Conservation (phyloP, 2,888 invertebrate genomes). For the Scaptodrosophila latifasciaeformis region DNA sequence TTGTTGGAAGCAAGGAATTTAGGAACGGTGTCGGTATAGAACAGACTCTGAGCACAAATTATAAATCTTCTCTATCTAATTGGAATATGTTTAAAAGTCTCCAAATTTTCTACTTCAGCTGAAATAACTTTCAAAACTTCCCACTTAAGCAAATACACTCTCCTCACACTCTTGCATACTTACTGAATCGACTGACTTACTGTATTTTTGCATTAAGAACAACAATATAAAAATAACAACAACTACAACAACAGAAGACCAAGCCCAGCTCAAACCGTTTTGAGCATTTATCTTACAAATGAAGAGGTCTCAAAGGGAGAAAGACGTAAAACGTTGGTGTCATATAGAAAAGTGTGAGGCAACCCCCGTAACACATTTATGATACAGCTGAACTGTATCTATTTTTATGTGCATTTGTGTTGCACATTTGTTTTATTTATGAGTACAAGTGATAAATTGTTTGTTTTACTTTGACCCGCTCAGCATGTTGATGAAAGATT, state of each 20-base stretch:
- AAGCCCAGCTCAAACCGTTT: conserved; percentile 8
- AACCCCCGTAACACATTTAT: background rate
- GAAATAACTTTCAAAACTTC: too few relatives aligned
- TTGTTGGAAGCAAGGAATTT: too few relatives aligned
- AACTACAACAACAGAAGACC: conserved; percentile 3
- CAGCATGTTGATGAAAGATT: conserved; percentile 8
- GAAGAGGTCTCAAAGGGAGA: too few relatives aligned
- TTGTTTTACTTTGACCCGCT: conserved; percentile 3
- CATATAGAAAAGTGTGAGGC: too few relatives aligned
- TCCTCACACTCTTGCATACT: conserved; percentile 10
- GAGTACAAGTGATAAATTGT: conserved; percentile 53
- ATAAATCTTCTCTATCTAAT: too few relatives aligned
- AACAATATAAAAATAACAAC: conserved; percentile 19
- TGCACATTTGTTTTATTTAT: conserved; percentile 50
- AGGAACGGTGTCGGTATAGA: too few relatives aligned
- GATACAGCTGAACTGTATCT: background rate
- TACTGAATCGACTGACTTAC: conserved; percentile 49
- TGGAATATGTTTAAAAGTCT: too few relatives aligned
- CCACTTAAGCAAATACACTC: background rate
- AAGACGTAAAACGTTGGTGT: conserved; percentile 1
- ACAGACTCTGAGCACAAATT: too few relatives aligned
- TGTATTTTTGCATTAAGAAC: conserved; percentile 62
- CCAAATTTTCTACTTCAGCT: too few relatives aligned
- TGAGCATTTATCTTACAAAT: conserved; percentile 53
- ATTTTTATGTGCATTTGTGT: conserved; percentile 45